Conservation (phyloP, 2,113 vertebrate genomes). For the Clarias gariepinus region DNA sequence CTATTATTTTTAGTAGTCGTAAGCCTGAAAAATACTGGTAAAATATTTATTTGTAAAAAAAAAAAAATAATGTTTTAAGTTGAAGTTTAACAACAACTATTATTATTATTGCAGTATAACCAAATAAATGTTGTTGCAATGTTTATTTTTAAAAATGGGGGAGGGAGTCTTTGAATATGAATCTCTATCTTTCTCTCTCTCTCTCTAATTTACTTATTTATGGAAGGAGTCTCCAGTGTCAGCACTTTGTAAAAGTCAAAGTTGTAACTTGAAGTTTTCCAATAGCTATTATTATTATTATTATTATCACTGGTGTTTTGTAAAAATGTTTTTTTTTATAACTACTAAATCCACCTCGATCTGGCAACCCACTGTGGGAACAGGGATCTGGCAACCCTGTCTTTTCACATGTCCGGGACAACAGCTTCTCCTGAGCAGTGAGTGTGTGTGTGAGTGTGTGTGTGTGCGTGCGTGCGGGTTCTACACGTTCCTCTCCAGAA, state of each 20-base stretch:
- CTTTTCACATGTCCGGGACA: background rate
- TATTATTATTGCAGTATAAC: background rate
- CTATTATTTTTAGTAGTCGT: no score
- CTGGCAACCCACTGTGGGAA: background rate
- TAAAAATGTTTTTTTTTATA: background rate
- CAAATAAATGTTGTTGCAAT: background rate
- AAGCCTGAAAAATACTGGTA: no score
- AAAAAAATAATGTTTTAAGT: no score
- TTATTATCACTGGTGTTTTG: background rate
- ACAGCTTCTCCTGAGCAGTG: slow-evolving; percentile 1
- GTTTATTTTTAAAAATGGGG: background rate
- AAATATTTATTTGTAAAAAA: no score
- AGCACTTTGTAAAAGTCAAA: background rate
- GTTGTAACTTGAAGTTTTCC: background rate
- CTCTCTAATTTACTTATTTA: no score
- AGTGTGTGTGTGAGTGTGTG: background rate
- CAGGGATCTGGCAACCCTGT: slow-evolving; percentile 19
- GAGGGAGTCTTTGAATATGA: no score
- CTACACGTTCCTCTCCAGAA: background rate
- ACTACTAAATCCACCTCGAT: background rate
- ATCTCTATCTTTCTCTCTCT: no score
- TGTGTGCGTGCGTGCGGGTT: background rate
- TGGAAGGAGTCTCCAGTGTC: background rate
- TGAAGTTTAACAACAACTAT: background rate
- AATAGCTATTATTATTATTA: background rate